phyloP scores from a whole-genome alignment of 1,140 invertebrate species.

The Lordiphosa mommai region DNA sequence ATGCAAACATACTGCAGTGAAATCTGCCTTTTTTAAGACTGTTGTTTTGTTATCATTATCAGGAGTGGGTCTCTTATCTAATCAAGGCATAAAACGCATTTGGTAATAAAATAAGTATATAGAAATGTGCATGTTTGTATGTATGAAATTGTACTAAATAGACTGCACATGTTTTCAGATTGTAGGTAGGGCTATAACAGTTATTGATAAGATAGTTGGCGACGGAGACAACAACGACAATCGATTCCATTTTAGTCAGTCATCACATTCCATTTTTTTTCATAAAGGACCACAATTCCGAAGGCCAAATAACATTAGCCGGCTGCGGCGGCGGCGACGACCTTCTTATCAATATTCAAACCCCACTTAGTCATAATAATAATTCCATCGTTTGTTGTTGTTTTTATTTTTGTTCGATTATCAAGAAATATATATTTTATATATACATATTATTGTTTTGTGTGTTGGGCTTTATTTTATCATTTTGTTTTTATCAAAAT shows the following conservation, averaged over 20 bases:
- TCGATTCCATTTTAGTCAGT: slow-evolving; percentile 21
- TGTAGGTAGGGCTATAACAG: slow-evolving; percentile 18
- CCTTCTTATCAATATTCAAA: background rate
- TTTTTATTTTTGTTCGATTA: slow-evolving; percentile 4
- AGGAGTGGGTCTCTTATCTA: slow-evolving; percentile 32
- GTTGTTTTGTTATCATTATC: slow-evolving; percentile 1
- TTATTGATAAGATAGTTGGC: slow-evolving; percentile 31
- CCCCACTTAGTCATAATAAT: slow-evolving; percentile 56
- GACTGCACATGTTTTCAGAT: slow-evolving; percentile 9
- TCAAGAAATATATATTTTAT: no score
- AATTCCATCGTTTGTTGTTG: slow-evolving; percentile 7
- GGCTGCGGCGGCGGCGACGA: no score
- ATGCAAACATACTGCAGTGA: slow-evolving; percentile 48
- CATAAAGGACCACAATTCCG: no score
- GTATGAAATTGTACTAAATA: slow-evolving; percentile 16
- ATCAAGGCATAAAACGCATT: slow-evolving; percentile 34
- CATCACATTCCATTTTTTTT: no score
- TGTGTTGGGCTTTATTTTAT: no score
- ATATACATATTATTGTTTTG: no score
- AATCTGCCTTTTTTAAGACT: background rate
- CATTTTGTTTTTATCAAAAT: slow-evolving; percentile 51
- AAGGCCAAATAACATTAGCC: no score
- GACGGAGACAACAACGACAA: slow-evolving; percentile 5
- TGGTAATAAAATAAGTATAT: slow-evolving; percentile 33
- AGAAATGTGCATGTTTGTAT: background rate